Evolutionary conservation across 2,888 invertebrate species (phyloP), one percentile per base, ranked within the genome.

Genomic region (Sphaeridia pumilis): DNA sequence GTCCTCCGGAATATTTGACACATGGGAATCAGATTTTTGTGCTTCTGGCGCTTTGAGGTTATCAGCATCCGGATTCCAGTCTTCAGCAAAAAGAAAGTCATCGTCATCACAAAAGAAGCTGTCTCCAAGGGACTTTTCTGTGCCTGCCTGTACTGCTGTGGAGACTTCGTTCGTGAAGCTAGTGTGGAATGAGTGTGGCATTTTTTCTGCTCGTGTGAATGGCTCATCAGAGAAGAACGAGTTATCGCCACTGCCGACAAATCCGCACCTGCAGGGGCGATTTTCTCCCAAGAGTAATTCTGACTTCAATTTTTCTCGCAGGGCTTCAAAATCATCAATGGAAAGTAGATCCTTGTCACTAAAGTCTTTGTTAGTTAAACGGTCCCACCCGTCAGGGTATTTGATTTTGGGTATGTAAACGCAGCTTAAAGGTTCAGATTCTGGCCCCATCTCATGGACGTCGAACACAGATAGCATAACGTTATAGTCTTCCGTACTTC

Each of bases 401-500:
- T 46, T 4, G 12, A 17, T 5, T 14, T n/a, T 14, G 12, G 42
- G 46, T 10, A 52, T 24, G n/a, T 41, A 41, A 7, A 52, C 42
- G 41, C 52, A 52, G 17, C 31, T 21, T n/a, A 42, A n/a, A 12
- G 46, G 41, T 2, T 21, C 12, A 21, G 52, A 42, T 7, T 41
- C 5, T 14, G 46, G 22, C n/a, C 17, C 38, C 2, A 41, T 20
- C 2, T 42, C 42, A 24, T 46, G 10, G 31, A 52, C 17, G 10
- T 46, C 52, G 12, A 52, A 46, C 4, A 52, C 2, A 12, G 38
- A 10, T n/a, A 28, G 38, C n/a, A 46, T n/a, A 1, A 46, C 2
- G 4, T 52, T 46, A 42, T 46, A 42, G 5, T 52, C 38, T 12
- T 52, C 52, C n/a, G n/a, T n/a, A n/a, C n/a, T n/a, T n/a, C n/a